phyloP scores from a whole-genome alignment of 2,888 invertebrate species.

The Ectobius pallidus region DNA sequence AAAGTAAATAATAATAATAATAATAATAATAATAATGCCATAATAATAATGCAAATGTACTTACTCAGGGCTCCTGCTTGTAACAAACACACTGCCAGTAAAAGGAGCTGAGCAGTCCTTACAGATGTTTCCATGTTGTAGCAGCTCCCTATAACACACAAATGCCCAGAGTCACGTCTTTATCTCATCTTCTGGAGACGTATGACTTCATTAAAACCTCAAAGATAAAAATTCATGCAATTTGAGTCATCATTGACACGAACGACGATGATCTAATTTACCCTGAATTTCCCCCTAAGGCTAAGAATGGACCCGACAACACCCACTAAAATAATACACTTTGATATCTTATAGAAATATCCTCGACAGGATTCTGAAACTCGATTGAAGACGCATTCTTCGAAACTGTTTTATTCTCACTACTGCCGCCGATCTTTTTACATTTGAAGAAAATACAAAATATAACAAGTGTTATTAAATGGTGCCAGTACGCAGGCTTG shows the following conservation, averaged over 20 bases:
- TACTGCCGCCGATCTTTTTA: background rate
- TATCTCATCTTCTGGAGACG: background rate
- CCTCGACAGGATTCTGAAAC: background rate
- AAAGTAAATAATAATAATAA: no score
- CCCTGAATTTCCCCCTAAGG: constrained; percentile 50
- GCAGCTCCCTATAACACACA: background rate
- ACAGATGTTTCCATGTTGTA: constrained; percentile 34
- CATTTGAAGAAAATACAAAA: background rate
- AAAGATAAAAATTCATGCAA: background rate
- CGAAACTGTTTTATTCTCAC: background rate
- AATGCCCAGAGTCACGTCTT: background rate
- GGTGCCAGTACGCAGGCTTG: constrained; percentile 34
- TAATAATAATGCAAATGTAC: constrained; percentile 20
- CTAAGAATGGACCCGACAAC: constrained; percentile 60
- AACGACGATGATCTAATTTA: constrained; percentile 33
- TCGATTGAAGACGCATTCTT: background rate
- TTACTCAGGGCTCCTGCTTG: constrained; percentile 45
- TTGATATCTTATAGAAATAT: background rate
- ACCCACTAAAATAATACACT: constrained; percentile 55
- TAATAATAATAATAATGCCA: no score
- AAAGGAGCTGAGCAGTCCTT: constrained; percentile 26
- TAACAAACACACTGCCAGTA: constrained; percentile 37
- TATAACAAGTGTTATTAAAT: constrained; percentile 30
- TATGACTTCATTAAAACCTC: background rate
- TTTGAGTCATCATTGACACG: constrained; percentile 32